These are phyloP conservation scores for Melieria picta DNA, from an alignment of 2,888 invertebrate species.

Conservation along the genomic window DNA sequence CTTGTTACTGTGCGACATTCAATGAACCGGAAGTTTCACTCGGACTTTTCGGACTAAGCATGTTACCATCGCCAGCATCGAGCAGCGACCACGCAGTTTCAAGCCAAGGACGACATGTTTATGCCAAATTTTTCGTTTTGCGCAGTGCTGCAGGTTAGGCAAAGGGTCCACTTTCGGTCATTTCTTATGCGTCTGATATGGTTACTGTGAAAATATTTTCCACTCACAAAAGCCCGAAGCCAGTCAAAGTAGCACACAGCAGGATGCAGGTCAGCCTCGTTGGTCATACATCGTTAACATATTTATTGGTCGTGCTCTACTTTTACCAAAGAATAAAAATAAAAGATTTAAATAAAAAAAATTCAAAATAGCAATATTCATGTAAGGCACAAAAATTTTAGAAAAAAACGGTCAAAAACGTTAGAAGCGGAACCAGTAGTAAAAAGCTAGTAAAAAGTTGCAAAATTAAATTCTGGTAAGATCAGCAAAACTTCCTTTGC, in stretches of 20 bases:
- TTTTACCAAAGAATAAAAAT: neutral
- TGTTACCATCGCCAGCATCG: neutral
- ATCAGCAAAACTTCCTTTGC: constrained; percentile 25
- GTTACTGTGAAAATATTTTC: neutral
- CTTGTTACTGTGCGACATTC: constrained; percentile 22
- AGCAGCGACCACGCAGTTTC: constrained; percentile 1
- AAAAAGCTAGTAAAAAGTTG: constrained; percentile 16
- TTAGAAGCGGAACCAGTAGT: constrained; percentile 10
- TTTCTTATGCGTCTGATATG: constrained; percentile 5
- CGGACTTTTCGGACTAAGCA: neutral
- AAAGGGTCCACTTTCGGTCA: neutral
- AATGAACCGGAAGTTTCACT: constrained; percentile 22
- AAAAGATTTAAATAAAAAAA: too few relatives aligned
- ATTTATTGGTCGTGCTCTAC: constrained; percentile 18
- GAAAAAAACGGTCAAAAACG: neutral
- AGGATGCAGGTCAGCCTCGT: neutral
- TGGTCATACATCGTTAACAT: constrained; percentile 18
- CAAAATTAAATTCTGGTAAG: constrained; percentile 27
- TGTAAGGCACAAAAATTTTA: too few relatives aligned
- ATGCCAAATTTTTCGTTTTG: neutral
- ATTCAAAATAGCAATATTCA: too few relatives aligned
- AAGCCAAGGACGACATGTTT: neutral
- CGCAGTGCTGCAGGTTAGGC: neutral
- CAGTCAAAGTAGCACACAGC: neutral
- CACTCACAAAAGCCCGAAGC: neutral